phyloP scores from a whole-genome alignment of 1,140 invertebrate genomes.

The Physella acuta region DNA sequence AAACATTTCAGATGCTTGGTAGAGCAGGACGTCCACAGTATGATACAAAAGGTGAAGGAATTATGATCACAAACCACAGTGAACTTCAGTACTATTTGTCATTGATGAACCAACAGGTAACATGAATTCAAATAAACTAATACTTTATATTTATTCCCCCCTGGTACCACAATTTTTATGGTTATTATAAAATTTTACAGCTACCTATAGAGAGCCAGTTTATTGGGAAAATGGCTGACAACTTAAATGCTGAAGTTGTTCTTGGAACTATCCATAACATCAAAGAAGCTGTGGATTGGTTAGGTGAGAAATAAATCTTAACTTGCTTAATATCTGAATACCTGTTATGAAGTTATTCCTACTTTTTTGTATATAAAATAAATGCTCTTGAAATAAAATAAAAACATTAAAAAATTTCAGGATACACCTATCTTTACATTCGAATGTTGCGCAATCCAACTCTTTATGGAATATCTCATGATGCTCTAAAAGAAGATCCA shows the following conservation, averaged over 20 bases:
- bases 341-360: too few species aligned
- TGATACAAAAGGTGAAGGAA: conserved; percentile 97
- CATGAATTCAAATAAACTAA: too few species aligned
- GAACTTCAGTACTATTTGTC: conserved; percentile 98
- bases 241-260: conserved; percentile 97
- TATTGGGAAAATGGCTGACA: conserved; percentile 79
- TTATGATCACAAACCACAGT: conserved; percentile 97
- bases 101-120: conserved; percentile 93
- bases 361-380: neutral
- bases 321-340: too few species aligned
- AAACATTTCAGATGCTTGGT: conserved; percentile 79
- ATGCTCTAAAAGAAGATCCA: conserved; percentile 72
- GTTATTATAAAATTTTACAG: conserved; percentile 30
- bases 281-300: conserved; percentile 91
- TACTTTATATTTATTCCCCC: too few species aligned
- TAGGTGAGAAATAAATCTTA: too few species aligned
- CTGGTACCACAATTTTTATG: too few species aligned
- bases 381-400: neutral
- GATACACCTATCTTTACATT: conserved; percentile 95
- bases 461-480: conserved; percentile 85
- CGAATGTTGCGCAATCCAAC: conserved; percentile 68
- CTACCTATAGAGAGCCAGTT: conserved; percentile 69
- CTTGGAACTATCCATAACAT: conserved; percentile 94
- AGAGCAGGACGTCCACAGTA: conserved; percentile 97
- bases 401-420: conserved; percentile 34